Percentiles rank a stretch among this genome's conserved stretches.
Conservation (phyloP, 1,140 invertebrate species). For the Cotesia vestalis region DNA sequence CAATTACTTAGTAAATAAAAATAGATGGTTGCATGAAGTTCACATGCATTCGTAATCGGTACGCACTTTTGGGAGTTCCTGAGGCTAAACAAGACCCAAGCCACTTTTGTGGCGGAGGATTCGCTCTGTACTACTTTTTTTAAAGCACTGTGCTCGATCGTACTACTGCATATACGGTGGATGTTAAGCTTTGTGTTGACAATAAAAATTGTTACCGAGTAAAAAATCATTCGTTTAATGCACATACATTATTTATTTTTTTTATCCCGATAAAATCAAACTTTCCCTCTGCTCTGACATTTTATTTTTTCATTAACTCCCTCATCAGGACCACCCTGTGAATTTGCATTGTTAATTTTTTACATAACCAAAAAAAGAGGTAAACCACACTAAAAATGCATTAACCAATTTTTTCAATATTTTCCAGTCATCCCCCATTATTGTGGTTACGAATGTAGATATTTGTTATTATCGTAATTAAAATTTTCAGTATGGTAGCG, state of each 20-base stretch:
- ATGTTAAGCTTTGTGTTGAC: background rate
- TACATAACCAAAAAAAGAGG: constrained; percentile 22
- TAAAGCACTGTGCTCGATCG: background rate
- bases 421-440: constrained; percentile 11
- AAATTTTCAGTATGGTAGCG: too few species aligned
- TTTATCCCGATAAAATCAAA: constrained; percentile 5
- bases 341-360: constrained; percentile 35
- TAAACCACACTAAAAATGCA: constrained; percentile 15
- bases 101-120: constrained; percentile 47
- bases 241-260: background rate
- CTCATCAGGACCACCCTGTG: constrained; percentile 22
- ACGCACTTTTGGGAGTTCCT: constrained; percentile 55
- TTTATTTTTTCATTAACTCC: constrained; percentile 36
- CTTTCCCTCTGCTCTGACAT: constrained; percentile 12
- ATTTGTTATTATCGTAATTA: too few species aligned
- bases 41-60: constrained; percentile 51
- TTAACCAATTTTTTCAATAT: constrained; percentile 22
- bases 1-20: constrained; percentile 48
- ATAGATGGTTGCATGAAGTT: constrained; percentile 47
- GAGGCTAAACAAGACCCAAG: constrained; percentile 50
- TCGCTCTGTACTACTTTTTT: background rate
- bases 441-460: too few species aligned
- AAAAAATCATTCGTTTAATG: constrained; percentile 1
- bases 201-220: background rate
- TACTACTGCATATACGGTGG: too few species aligned